Evolutionary conservation across 1,140 invertebrate species (phyloP).

Genomic region (Anoplolepis gracilipes): DNA sequence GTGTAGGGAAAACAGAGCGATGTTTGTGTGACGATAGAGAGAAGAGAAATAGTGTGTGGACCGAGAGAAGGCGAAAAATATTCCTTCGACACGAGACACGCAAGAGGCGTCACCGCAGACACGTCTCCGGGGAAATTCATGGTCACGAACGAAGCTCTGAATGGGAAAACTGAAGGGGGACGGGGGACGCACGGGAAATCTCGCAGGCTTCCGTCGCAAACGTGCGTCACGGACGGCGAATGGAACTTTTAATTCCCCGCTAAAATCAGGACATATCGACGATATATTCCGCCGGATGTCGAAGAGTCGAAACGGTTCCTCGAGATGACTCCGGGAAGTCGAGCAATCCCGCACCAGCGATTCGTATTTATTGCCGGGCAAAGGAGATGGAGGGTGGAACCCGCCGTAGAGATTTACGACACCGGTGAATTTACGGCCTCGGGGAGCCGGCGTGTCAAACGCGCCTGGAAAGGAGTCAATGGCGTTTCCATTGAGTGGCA

Average conservation of each 20-base stretch:
- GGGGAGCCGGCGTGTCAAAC: constrained; percentile 43
- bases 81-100: constrained; percentile 50
- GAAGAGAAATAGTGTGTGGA: constrained; percentile 28
- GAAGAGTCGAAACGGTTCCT: neutral
- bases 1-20: neutral
- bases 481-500: constrained; percentile 59
- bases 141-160: constrained; percentile 60
- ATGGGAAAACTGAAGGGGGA: constrained; percentile 48
- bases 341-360: constrained; percentile 48
- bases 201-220: neutral
- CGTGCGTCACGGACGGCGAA: neutral
- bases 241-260: constrained; percentile 73
- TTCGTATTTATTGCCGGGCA: constrained; percentile 73
- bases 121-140: constrained; percentile 73
- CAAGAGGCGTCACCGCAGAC: constrained; percentile 43
- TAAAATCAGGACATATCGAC: constrained; percentile 69
- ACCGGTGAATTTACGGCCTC: constrained; percentile 54
- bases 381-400: constrained; percentile 57
- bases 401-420: constrained; percentile 65
- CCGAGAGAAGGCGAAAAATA: constrained; percentile 32
- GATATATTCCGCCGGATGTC: constrained; percentile 36
- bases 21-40: constrained; percentile 32
- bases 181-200: constrained; percentile 64
- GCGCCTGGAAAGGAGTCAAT: constrained; percentile 44
- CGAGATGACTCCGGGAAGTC: constrained; percentile 31